Conservation (phyloP, 1,140 invertebrate genomes). For the Heliothis virescens region DNA sequence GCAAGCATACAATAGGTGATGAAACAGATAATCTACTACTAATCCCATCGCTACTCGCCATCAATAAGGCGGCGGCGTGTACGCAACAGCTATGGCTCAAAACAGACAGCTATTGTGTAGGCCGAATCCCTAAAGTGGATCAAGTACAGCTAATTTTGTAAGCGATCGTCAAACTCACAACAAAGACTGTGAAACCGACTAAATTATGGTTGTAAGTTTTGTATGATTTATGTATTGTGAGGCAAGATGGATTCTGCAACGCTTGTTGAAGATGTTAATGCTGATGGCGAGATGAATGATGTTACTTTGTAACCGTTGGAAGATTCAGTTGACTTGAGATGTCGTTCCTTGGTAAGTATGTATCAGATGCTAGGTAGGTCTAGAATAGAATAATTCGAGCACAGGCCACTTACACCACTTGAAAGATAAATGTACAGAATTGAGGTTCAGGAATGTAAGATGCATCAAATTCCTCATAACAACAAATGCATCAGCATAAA, state of each 20-base stretch:
- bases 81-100: not conserved
- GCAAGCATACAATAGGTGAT: not conserved
- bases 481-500: not conserved
- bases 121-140: slow-evolving; percentile 41
- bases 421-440: too few species aligned
- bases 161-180: slow-evolving; percentile 25
- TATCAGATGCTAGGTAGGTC: too few species aligned
- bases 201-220: slow-evolving; percentile 29
- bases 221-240: slow-evolving; percentile 36
- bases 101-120: slow-evolving; percentile 42
- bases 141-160: slow-evolving; percentile 46
- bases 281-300: not conserved
- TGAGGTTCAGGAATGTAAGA: too few species aligned
- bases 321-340: not conserved
- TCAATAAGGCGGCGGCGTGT: slow-evolving; percentile 1
- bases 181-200: slow-evolving; percentile 33
- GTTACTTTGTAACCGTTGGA: not conserved
- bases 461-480: not conserved
- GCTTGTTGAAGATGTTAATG: slow-evolving; percentile 15
- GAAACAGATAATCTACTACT: not conserved
- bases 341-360: too few species aligned
- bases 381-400: too few species aligned
- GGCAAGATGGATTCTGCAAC: slow-evolving; percentile 7
- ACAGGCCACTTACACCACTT: too few species aligned
- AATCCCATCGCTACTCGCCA: slow-evolving; percentile 10